phyloP scores from a whole-genome alignment of 2,113 vertebrate species.

The Scartelaos histophorus region DNA sequence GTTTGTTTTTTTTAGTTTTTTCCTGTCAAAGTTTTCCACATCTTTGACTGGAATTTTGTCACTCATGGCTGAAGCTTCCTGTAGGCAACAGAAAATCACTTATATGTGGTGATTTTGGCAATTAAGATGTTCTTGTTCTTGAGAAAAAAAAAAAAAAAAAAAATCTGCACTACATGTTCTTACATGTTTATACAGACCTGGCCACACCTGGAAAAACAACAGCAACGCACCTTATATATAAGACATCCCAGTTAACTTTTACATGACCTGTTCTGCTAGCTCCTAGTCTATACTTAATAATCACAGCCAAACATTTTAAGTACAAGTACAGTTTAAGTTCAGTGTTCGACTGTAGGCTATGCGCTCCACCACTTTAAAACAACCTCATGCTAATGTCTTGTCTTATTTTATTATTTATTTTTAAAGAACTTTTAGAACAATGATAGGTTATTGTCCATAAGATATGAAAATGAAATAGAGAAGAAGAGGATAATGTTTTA shows the following conservation, averaged over 20 bases:
- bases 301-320: background rate
- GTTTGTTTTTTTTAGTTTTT: constrained; percentile 79
- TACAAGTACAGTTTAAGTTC: background rate
- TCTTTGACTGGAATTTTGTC: constrained; percentile 60
- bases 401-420: too few relatives aligned
- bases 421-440: too few relatives aligned
- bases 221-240: constrained; percentile 4
- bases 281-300: too few relatives aligned
- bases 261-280: constrained; percentile 5
- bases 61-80: constrained; percentile 63
- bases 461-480: background rate
- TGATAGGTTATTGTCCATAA: too few relatives aligned
- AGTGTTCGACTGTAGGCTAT: too few relatives aligned
- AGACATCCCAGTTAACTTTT: background rate
- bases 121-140: background rate
- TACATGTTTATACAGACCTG: constrained; percentile 25
- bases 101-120: background rate
- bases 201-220: constrained; percentile 16
- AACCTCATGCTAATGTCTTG: too few relatives aligned
- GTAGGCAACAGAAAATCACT: background rate
- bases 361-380: too few relatives aligned
- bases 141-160: background rate
- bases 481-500: constrained; percentile 33
- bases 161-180: constrained; percentile 8
- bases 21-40: constrained; percentile 79